phyloP scores from a whole-genome alignment of 2,113 vertebrate species.

The Callopanchax toddi region DNA sequence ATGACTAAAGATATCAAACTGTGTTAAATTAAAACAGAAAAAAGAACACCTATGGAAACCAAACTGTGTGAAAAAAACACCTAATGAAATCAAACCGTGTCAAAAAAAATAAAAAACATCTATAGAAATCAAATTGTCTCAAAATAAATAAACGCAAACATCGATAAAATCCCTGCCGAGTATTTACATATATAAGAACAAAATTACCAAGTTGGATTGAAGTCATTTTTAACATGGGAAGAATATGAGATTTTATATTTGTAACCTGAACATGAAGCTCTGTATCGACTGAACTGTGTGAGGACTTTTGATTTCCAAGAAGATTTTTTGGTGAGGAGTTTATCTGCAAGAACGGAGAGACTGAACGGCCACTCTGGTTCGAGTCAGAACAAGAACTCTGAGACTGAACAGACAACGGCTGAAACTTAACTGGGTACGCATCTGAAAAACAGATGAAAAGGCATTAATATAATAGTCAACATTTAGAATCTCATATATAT shows the following conservation, averaged over 20 bases:
- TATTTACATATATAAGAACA: too few relatives aligned
- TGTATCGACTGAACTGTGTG: neutral
- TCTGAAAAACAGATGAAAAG: conserved; percentile 4
- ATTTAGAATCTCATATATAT: too few relatives aligned
- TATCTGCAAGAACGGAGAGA: neutral
- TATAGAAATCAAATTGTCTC: too few relatives aligned
- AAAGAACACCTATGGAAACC: too few relatives aligned
- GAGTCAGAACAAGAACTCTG: conserved; percentile 14
- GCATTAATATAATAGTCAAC: neutral
- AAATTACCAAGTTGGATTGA: too few relatives aligned
- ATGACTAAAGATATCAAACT: too few relatives aligned
- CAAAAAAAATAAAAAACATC: too few relatives aligned
- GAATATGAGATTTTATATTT: neutral
- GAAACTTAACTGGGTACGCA: neutral
- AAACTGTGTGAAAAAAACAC: too few relatives aligned
- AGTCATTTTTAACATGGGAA: neutral
- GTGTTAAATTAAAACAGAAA: too few relatives aligned
- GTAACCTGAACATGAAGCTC: neutral
- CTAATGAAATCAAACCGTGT: too few relatives aligned
- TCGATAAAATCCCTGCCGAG: too few relatives aligned
- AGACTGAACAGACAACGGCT: neutral
- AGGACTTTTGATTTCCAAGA: conserved; percentile 13
- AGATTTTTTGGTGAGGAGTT: neutral
- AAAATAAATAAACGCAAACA: too few relatives aligned
- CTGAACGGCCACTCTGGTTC: neutral